Evolutionary conservation across 2,113 vertebrate genomes (phyloP), one percentile per base, ranked within the genome.

Genomic region (Alligator mississippiensis): DNA sequence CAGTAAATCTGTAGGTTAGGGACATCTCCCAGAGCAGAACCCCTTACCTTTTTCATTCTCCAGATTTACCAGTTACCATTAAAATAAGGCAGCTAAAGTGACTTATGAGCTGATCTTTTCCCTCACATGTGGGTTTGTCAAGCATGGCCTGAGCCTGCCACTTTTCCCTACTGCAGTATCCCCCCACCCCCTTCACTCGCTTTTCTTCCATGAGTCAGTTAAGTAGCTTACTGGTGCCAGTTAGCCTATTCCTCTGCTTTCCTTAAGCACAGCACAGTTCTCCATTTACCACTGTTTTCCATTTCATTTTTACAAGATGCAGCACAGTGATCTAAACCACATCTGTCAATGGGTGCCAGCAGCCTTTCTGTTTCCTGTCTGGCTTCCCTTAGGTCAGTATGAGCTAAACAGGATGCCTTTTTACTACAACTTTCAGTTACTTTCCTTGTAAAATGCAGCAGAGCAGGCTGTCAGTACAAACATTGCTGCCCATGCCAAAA

Each of bases 401-500:
- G 30, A 19, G 77, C 24, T 68, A 89, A 77, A 58, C 63, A 55
- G 68, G 4, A 11, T 77, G 59, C n/a, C 6, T 88, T 93, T 94
- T 94, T 59, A 78, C 55, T 66, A 62, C 19, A n/a, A 77, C 93
- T 84, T 82, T 66, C 64, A 80, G 62, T 78, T 87, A 84, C 21
- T 85, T 75, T 15, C 34, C 61, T 87, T 93, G 78, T 76, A 90
- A 95, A 95, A n/a, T n/a, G 25, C 63, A 94, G 87, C 59, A 90
- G n/a, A n/a, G n/a, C n/a, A n/a, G n/a, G n/a, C n/a, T n/a, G n/a
- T n/a, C n/a, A n/a, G n/a, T n/a, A n/a, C 63, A 54, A 21, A 78
- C 34, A 96, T 90, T 11, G n/a, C 22, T 38, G 21, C 25, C n/a
- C 30, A 5, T 70, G 66, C 17, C n/a, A 34, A 21, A 16, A 70